These are phyloP conservation scores for Saturnia pavonia DNA, from an alignment of 2,888 invertebrate species.

Conservation along the genomic window DNA sequence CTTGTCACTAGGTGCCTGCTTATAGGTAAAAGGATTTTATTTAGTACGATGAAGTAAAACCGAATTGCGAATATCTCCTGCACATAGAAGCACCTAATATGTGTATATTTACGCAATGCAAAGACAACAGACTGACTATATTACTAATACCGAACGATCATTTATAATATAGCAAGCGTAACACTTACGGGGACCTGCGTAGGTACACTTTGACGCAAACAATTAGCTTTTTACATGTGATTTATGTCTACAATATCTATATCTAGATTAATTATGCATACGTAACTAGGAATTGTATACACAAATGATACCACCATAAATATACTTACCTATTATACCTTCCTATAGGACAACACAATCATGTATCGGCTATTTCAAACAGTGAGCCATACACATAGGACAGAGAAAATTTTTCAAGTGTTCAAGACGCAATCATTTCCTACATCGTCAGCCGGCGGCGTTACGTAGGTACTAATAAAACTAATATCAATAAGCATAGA, in stretches of 20 bases:
- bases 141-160: background rate
- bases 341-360: too few species aligned
- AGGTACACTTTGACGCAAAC: background rate
- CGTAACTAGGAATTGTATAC: too few species aligned
- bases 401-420: background rate
- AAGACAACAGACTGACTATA: background rate
- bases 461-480: too few species aligned
- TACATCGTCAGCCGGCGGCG: too few species aligned
- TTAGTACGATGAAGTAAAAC: background rate
- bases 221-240: background rate
- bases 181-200: background rate
- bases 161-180: conserved; percentile 5
- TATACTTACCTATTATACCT: too few species aligned
- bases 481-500: background rate
- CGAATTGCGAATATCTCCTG: background rate
- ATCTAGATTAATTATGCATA: background rate
- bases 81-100: background rate
- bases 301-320: too few species aligned
- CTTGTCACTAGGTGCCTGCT: background rate
- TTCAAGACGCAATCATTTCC: background rate
- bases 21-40: background rate
- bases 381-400: background rate
- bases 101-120: background rate
- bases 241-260: background rate
- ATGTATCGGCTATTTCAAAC: background rate